Evolutionary conservation across 1,140 invertebrate species (phyloP).

Genomic region (Cyclargus thomasi): DNA sequence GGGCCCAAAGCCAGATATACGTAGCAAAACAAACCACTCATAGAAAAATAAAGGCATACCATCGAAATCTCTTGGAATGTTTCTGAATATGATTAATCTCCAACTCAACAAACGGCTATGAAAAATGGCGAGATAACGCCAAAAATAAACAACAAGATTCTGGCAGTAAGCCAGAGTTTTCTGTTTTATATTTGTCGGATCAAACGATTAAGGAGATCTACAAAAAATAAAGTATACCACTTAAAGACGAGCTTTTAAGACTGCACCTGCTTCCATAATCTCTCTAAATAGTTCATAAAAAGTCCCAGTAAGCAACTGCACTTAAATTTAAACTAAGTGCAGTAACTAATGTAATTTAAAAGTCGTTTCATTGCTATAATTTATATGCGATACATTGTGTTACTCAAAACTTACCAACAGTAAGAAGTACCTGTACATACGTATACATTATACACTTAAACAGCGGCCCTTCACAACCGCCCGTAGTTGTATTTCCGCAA

Average conservation of each 20-base stretch:
- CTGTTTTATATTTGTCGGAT: background rate
- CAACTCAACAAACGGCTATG: background rate
- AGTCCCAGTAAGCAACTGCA: background rate
- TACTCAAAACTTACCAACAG: background rate
- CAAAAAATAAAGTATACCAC: background rate
- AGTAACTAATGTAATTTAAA: background rate
- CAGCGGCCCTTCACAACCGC: background rate
- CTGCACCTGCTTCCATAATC: no score
- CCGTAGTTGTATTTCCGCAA: background rate
- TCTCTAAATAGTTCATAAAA: background rate
- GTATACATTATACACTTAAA: no score
- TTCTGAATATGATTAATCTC: background rate
- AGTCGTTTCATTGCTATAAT: background rate
- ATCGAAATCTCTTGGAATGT: background rate
- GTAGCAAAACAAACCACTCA: background rate
- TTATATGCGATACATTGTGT: background rate
- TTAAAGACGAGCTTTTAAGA: background rate
- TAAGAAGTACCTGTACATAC: background rate
- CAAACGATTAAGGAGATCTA: background rate
- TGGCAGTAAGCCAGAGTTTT: background rate
- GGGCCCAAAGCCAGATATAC: no score
- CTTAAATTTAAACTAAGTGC: no score
- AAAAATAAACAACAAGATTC: conserved; percentile 3
- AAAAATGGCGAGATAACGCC: background rate
- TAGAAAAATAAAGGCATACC: background rate